A percentile compares a stretch with the other conserved stretches of the same genome.
Conservation (phyloP, 2,888 invertebrate genomes). For the Plagiodera versicolora region DNA sequence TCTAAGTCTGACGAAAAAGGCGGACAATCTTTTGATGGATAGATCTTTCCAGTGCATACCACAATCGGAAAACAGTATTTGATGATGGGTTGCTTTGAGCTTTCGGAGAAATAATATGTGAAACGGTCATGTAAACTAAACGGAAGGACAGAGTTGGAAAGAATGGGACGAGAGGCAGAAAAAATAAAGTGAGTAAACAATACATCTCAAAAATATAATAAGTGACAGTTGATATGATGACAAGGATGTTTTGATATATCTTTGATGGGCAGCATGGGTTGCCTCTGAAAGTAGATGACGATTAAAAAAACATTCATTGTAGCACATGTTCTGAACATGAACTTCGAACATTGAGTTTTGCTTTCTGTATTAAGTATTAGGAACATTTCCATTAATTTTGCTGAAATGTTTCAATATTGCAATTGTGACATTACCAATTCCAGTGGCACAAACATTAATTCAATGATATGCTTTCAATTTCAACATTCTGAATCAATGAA, state of each 20-base stretch:
- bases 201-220: slow-evolving; percentile 34
- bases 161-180: slow-evolving; percentile 35
- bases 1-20: slow-evolving; percentile 39
- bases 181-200: slow-evolving; percentile 44
- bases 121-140: slow-evolving; percentile 42
- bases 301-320: neutral
- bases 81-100: slow-evolving; percentile 4
- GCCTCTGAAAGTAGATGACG: slow-evolving; percentile 13
- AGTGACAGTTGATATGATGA: slow-evolving; percentile 42
- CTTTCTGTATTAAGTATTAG: no score
- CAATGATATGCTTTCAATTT: no score
- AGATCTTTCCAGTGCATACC: slow-evolving; percentile 20
- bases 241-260: slow-evolving; percentile 39
- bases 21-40: slow-evolving; percentile 49
- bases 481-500: no score
- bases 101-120: slow-evolving; percentile 26
- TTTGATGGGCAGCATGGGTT: slow-evolving; percentile 30
- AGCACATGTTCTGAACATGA: no score
- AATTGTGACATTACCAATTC: no score
- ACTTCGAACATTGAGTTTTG: no score
- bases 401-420: no score
- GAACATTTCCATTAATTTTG: no score
- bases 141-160: slow-evolving; percentile 52
- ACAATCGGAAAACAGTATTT: slow-evolving; percentile 20
- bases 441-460: no score